These are phyloP conservation scores for Busseola fusca DNA, from an alignment of 2,888 invertebrate species.

Conservation along the genomic window DNA sequence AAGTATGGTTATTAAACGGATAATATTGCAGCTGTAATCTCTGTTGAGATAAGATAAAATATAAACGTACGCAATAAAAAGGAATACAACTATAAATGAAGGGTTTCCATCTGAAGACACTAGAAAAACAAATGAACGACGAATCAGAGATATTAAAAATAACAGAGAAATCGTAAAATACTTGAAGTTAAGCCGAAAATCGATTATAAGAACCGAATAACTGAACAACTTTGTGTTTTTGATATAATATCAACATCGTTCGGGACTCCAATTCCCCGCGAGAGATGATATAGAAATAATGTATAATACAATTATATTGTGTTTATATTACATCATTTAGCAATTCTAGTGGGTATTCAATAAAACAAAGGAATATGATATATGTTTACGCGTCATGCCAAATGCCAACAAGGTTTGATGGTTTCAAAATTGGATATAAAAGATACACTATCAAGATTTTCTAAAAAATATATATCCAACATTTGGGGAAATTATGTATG, in stretches of 20 bases:
- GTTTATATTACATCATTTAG: constrained; percentile 16
- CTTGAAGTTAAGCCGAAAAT: constrained; percentile 30
- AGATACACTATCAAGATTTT: constrained; percentile 12
- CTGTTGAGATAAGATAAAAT: not conserved
- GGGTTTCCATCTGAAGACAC: not conserved
- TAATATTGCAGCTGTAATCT: constrained; percentile 1
- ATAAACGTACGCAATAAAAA: not conserved
- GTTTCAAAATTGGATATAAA: not conserved
- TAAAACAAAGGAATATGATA: constrained; percentile 13
- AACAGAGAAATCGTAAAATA: constrained; percentile 12
- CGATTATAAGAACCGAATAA: constrained; percentile 27
- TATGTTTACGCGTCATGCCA: constrained; percentile 12
- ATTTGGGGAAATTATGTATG: constrained; percentile 37
- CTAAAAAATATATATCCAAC: constrained; percentile 2
- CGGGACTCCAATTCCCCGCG: not conserved
- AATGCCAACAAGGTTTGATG: constrained; percentile 9
- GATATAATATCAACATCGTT: constrained; percentile 27
- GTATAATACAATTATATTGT: constrained; percentile 14
- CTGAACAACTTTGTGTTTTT: constrained; percentile 36
- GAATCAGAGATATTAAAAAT: constrained; percentile 17
- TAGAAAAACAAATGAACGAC: not conserved
- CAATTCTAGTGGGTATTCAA: constrained; percentile 8
- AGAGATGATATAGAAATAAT: constrained; percentile 18
- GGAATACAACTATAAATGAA: not conserved
- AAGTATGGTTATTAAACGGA: not conserved